A percentile compares a stretch with the other conserved stretches of the same genome.
phyloP scores from a whole-genome alignment of 2,797 vertebrate species.

The Sorex maritimensis region DNA sequence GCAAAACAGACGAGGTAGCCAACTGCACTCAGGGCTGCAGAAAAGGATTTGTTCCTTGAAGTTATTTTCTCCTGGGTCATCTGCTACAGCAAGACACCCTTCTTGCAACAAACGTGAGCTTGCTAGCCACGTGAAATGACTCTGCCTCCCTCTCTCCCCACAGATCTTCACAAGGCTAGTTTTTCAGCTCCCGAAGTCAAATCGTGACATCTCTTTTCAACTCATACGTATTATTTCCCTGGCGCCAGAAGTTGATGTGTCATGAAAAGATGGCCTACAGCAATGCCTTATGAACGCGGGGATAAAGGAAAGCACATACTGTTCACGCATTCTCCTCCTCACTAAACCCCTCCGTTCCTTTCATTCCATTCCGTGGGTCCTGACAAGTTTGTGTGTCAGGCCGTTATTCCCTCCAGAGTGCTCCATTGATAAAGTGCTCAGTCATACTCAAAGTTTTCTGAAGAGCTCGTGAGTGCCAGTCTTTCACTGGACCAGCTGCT shows the following conservation, averaged over 20 bases:
- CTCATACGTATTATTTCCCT: constrained; percentile 70
- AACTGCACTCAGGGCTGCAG: neutral
- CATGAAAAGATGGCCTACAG: constrained; percentile 92
- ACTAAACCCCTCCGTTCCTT: constrained; percentile 80
- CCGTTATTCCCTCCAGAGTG: constrained; percentile 90
- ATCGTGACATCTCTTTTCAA: constrained; percentile 83
- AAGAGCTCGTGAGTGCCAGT: constrained; percentile 91
- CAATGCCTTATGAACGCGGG: constrained; percentile 90
- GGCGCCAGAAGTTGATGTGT: constrained; percentile 90
- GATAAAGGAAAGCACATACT: constrained; percentile 87
- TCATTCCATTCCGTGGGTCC: constrained; percentile 89
- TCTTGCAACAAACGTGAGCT: constrained; percentile 17
- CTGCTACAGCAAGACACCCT: neutral
- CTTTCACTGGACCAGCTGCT: constrained; percentile 54
- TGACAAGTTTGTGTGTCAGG: constrained; percentile 90
- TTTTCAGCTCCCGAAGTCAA: constrained; percentile 80
- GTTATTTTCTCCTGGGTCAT: neutral
- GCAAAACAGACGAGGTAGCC: neutral
- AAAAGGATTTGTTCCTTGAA: neutral
- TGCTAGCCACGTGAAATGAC: constrained; percentile 37
- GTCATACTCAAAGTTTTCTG: constrained; percentile 91
- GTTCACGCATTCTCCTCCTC: constrained; percentile 76
- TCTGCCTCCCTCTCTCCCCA: neutral
- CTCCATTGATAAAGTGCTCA: constrained; percentile 92
- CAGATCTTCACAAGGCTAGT: constrained; percentile 58